phyloP scores from a whole-genome alignment of 2,113 vertebrate genomes.

The Trachemys scripta region DNA sequence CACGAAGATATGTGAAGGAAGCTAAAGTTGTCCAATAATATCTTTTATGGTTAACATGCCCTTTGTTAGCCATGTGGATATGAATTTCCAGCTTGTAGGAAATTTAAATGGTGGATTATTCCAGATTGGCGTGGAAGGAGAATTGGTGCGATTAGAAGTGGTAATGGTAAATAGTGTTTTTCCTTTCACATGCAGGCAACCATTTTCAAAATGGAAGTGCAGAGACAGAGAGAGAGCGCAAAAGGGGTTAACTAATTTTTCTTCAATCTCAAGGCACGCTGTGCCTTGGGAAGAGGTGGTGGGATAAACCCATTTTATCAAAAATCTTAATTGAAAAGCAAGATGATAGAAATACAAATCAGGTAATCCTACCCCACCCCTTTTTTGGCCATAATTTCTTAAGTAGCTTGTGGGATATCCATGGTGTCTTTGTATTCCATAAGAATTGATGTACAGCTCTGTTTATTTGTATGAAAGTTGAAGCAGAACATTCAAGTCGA shows the following conservation, averaged over 20 bases:
- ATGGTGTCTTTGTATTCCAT: background rate
- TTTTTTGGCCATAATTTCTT: background rate
- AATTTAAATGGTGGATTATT: background rate
- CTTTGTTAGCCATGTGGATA: background rate
- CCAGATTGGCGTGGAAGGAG: background rate
- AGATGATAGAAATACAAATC: background rate
- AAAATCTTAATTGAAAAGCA: background rate
- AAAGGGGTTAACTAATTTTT: background rate
- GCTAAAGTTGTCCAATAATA: background rate
- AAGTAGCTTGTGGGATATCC: background rate
- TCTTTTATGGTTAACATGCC: background rate
- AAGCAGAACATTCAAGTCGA: too few species aligned
- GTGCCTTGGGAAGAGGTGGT: background rate
- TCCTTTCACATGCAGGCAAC: background rate
- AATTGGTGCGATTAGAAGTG: background rate
- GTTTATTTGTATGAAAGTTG: background rate
- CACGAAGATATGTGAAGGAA: background rate
- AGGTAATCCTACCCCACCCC: background rate
- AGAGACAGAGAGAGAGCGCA: background rate
- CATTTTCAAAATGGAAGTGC: background rate
- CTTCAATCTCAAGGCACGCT: background rate
- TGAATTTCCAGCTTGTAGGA: background rate
- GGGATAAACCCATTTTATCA: background rate
- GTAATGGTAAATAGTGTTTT: background rate
- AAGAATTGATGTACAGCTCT: background rate